These are phyloP conservation scores for Leiothrix lutea DNA, from an alignment of 2,113 vertebrate species.

Conservation along the genomic window DNA sequence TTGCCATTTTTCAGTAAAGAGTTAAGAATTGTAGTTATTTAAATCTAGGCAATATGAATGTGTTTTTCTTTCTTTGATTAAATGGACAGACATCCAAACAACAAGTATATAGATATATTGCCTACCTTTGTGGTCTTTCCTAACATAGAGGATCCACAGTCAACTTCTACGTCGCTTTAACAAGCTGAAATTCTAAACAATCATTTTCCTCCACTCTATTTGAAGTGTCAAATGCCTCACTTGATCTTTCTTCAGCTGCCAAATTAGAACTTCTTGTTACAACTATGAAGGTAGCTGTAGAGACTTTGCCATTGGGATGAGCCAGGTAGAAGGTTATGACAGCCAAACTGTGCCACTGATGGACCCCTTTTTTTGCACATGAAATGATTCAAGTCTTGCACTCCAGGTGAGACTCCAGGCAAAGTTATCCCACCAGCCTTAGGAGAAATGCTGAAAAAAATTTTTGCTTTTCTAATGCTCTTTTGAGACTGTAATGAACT, in stretches of 20 bases:
- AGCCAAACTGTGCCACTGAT: neutral
- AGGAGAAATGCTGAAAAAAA: neutral
- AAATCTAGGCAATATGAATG: neutral
- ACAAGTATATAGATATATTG: neutral
- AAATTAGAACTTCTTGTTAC: neutral
- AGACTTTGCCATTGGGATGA: neutral
- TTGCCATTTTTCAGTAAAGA: neutral
- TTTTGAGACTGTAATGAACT: neutral
- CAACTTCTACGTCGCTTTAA: neutral
- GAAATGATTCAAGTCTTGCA: neutral
- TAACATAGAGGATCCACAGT: fast-evolving
- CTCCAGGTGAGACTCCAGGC: neutral
- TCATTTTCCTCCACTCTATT: neutral
- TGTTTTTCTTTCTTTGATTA: neutral
- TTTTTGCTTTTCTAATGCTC: neutral
- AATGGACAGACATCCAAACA: neutral
- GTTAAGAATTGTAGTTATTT: neutral
- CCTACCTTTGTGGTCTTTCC: neutral
- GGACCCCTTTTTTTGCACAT: neutral
- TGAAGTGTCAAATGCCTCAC: neutral
- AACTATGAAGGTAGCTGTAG: neutral
- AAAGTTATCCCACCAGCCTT: neutral
- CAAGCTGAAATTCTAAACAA: neutral
- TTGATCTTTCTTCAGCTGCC: neutral
- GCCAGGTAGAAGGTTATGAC: neutral